Evolutionary conservation across 2,888 invertebrate species (phyloP).

Genomic region (Anoplius nigerrimus): DNA sequence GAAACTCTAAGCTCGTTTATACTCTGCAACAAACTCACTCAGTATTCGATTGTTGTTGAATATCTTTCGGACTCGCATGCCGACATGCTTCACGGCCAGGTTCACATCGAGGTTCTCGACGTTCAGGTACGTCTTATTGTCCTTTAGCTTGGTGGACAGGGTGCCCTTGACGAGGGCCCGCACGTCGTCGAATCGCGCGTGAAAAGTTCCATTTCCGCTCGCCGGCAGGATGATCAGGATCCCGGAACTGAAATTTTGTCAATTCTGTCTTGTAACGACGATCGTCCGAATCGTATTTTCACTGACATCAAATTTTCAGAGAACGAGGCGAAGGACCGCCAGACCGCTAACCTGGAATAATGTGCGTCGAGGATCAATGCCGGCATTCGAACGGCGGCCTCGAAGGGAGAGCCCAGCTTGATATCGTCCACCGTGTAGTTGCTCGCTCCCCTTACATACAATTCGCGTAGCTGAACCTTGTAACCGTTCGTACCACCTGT

Average conservation of each 20-base stretch:
- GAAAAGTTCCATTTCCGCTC: constrained; percentile 83
- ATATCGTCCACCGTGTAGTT: constrained; percentile 76
- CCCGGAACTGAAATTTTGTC: constrained; percentile 78
- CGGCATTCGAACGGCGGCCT: constrained; percentile 81
- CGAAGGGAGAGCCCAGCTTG: constrained; percentile 80
- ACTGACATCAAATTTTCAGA: not conserved
- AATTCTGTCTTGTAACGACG: not conserved
- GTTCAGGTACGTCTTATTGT: constrained; percentile 78
- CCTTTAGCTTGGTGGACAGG: constrained; percentile 75
- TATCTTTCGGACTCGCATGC: constrained; percentile 81
- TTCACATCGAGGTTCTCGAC: constrained; percentile 80
- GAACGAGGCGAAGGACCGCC: too few species aligned
- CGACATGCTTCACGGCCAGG: constrained; percentile 79
- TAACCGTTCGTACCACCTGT: constrained; percentile 77
- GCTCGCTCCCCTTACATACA: constrained; percentile 75
- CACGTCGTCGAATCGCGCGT: constrained; percentile 80
- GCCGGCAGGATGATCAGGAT: constrained; percentile 83
- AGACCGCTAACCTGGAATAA: constrained; percentile 77
- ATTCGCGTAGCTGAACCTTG: constrained; percentile 74
- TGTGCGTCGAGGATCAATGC: constrained; percentile 80
- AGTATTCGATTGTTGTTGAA: constrained; percentile 83
- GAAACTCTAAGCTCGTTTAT: not conserved
- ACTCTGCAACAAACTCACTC: constrained; percentile 77
- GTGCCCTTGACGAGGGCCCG: constrained; percentile 79
- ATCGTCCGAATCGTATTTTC: not conserved